Base-by-base conservation (phyloP, 2,797 vertebrate species). In the Pseudomugil gertrudae region DNA sequence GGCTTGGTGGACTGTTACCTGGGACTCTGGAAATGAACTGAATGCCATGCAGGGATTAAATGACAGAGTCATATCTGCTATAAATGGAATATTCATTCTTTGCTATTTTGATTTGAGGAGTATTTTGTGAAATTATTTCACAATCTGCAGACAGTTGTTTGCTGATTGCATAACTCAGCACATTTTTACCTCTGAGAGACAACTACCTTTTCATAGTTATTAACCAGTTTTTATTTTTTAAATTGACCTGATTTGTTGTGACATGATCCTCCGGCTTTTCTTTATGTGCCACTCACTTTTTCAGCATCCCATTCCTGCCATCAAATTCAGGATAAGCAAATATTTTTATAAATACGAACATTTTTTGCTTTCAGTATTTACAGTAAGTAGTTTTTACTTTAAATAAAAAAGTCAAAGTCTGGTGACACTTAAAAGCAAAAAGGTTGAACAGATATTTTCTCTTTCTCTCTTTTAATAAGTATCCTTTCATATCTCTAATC, bases 401-500 rank as follows among this genome's bases (percentile, higher is more conserved):
- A 40, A 19, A 40, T 40, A 19, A 40, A 19, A 40, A n/a, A n/a
- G n/a, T n/a, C n/a, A 35, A 38, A 59, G 48, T 7, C 53, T 29
- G 30, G 35, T 58, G 51, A 35, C 11, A 5, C 27, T 43, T 11
- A 26, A 23, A 27, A 32, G 23, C 23, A 57, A 8, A 27, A 27
- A 52, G 27, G 0, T 53, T 36, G 21, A 26, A 65, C 52, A 14
- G 24, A 19, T 23, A 38, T 19, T 17, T n/a, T 52, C 47, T 47
- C n/a, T n/a, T 9, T 48, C 45, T 15, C 21, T 23, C 0, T 55
- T 52, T 33, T 3, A 9, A 24, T n/a, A 55, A 52, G 23, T 26
- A 47, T 29, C 29, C n/a, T n/a, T 24, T 8, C 17, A 67, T 70
- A 62, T 58, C 64, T 77, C 48, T 64, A 57, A 65, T 72, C 55